Conservation (phyloP, 2,888 invertebrate species). For the Merodon equestris region DNA sequence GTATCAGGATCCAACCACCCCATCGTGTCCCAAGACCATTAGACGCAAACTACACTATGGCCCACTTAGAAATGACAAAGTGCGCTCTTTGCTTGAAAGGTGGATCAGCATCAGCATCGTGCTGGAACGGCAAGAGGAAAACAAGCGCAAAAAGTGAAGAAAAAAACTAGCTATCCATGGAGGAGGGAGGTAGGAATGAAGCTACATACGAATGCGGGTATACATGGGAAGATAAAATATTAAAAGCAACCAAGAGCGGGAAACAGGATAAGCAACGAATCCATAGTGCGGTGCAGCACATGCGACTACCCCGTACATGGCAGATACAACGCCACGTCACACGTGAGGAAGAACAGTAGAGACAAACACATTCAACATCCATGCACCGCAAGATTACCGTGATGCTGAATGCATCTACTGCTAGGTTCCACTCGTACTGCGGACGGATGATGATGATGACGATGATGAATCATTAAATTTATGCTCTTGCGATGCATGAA, state of each 20-base stretch:
- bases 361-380: conserved; percentile 5
- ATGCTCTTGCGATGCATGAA: conserved; percentile 43
- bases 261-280: not conserved
- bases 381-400: conserved; percentile 1
- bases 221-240: conserved; percentile 20
- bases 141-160: too few species aligned
- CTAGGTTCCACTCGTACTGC: too few species aligned
- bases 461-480: conserved; percentile 57
- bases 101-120: conserved; percentile 7
- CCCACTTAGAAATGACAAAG: conserved; percentile 60
- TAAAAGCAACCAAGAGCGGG: not conserved
- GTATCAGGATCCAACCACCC: too few species aligned
- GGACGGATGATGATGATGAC: not conserved
- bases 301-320: too few species aligned
- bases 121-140: too few species aligned
- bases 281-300: too few species aligned
- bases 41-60: conserved; percentile 28
- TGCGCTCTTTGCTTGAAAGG: conserved; percentile 43
- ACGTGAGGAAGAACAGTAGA: too few species aligned
- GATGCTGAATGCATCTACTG: too few species aligned
- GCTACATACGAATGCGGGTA: conserved; percentile 23
- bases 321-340: too few species aligned
- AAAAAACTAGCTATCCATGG: too few species aligned
- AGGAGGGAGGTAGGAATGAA: too few species aligned
- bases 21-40: too few species aligned